phyloP scores from a whole-genome alignment of 2,888 invertebrate genomes.

The Ctena decussata region DNA sequence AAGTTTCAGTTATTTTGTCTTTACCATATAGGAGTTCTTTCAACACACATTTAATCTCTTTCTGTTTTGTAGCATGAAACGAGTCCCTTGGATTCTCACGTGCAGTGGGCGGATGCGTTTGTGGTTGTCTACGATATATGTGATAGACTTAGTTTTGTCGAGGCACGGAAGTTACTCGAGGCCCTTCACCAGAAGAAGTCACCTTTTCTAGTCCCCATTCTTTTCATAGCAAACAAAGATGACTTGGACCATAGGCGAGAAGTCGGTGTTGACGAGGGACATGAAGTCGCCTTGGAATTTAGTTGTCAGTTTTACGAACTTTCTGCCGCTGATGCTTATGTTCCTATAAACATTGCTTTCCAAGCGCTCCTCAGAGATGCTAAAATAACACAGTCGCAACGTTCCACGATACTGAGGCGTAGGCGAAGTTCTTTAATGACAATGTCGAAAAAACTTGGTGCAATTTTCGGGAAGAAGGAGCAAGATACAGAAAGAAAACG shows the following conservation, averaged over 20 bases:
- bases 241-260: conserved; percentile 89
- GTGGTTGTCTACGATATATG: conserved; percentile 94
- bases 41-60: too few species aligned
- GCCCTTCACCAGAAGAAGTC: conserved; percentile 82
- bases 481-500: conserved; percentile 63
- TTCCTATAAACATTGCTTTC: conserved; percentile 76
- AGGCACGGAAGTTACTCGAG: conserved; percentile 66
- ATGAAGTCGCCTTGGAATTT: conserved; percentile 75
- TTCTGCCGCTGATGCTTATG: conserved; percentile 78
- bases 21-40: too few species aligned
- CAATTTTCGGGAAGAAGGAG: conserved; percentile 79
- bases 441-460: conserved; percentile 76
- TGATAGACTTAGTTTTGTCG: conserved; percentile 92
- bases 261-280: conserved; percentile 89
- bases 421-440: conserved; percentile 73
- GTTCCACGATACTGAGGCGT: conserved; percentile 67
- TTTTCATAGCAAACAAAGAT: conserved; percentile 93
- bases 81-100: conserved; percentile 59
- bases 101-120: conserved; percentile 93
- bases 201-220: conserved; percentile 92
- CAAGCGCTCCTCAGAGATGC: conserved; percentile 76
- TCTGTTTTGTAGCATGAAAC: conserved; percentile 22
- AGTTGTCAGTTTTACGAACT: conserved; percentile 81
- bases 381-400: conserved; percentile 73
- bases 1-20: too few species aligned